Conservation (phyloP, 2,797 vertebrate genomes). For the Rhinogobio ventralis region DNA sequence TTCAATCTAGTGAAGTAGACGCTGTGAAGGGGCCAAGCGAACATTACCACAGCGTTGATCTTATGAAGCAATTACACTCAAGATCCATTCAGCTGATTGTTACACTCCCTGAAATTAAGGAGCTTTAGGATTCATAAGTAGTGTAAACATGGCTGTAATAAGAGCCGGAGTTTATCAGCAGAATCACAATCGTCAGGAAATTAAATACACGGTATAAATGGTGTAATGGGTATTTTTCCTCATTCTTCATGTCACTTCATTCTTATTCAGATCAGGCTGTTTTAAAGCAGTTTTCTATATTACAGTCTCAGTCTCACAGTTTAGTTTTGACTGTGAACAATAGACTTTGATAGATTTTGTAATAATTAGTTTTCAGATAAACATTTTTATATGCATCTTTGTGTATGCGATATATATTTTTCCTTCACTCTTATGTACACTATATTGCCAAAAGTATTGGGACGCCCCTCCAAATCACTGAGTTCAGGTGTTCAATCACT, state of each 20-base stretch:
- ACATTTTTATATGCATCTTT: neutral
- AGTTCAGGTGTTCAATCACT: too few species aligned
- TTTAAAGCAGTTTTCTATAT: neutral
- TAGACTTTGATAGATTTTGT: neutral
- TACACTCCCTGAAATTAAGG: conserved; percentile 37
- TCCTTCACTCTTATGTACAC: neutral
- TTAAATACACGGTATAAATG: conserved; percentile 37
- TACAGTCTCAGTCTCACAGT: too few species aligned
- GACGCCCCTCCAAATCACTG: too few species aligned
- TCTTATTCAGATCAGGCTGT: neutral
- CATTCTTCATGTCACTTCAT: conserved; percentile 21
- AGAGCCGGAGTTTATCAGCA: conserved; percentile 7
- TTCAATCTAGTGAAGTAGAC: conserved; percentile 32
- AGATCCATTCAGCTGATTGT: conserved; percentile 47
- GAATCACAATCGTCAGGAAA: conserved; percentile 23
- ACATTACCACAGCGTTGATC: conserved; percentile 46
- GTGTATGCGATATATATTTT: neutral
- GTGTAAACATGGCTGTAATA: conserved; percentile 39
- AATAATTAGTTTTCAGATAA: neutral
- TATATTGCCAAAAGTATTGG: too few species aligned
- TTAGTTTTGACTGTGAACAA: too few species aligned
- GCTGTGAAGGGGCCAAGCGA: conserved; percentile 35
- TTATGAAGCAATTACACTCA: conserved; percentile 42
- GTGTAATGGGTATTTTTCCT: conserved; percentile 39
- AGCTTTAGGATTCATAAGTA: conserved; percentile 33